Evolutionary conservation across 2,113 vertebrate species (phyloP).

Genomic region (Sprattus sprattus): DNA sequence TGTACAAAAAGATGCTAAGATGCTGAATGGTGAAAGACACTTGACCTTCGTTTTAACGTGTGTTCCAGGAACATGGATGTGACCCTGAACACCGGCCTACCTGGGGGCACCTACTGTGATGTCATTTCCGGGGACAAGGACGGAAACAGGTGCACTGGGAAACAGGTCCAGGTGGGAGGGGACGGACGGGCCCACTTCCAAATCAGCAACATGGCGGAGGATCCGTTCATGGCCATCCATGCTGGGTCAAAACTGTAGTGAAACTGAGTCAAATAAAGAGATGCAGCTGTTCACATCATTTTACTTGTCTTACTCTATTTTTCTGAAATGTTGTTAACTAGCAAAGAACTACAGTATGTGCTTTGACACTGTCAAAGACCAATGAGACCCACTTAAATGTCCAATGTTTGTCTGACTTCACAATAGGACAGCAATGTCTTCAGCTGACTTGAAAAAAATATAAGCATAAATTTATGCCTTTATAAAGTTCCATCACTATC

Average conservation of each 20-base stretch:
- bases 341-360: too few relatives aligned
- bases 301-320: background rate
- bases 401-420: too few relatives aligned
- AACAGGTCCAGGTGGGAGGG: slow-evolving; percentile 70
- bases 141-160: slow-evolving; percentile 74
- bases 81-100: slow-evolving; percentile 81
- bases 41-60: background rate
- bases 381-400: too few relatives aligned
- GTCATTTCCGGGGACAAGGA: slow-evolving; percentile 89
- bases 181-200: slow-evolving; percentile 77
- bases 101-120: slow-evolving; percentile 88
- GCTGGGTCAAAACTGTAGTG: slow-evolving; percentile 68
- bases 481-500: too few relatives aligned
- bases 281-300: background rate
- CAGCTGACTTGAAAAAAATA: too few relatives aligned
- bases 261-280: slow-evolving; percentile 34
- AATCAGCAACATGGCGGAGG: slow-evolving; percentile 80
- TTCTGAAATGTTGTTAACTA: too few relatives aligned
- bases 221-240: slow-evolving; percentile 87
- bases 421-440: too few relatives aligned
- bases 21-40: too few relatives aligned
- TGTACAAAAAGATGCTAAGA: background rate
- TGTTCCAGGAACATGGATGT: slow-evolving; percentile 73
- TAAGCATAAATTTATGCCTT: too few relatives aligned
- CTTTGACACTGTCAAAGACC: too few relatives aligned